A percentile compares a stretch with the other conserved stretches of the same genome.
Conservation (phyloP, 2,888 invertebrate genomes). For the Drosophila stalkeri region DNA sequence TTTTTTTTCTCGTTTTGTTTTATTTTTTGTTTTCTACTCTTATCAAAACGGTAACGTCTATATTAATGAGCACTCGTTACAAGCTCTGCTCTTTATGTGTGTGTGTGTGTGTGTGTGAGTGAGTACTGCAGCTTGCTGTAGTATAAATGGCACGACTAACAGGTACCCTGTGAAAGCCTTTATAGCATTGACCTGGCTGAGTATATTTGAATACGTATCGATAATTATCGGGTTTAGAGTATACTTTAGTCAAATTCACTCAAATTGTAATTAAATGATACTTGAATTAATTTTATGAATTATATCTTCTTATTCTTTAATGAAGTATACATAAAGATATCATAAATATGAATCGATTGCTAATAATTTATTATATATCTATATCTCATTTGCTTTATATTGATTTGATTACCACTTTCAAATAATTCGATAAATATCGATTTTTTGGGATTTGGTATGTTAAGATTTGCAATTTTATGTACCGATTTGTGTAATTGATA, state of each 20-base stretch:
- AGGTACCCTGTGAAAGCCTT: neutral
- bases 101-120: constrained; percentile 2
- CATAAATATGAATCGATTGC: too few relatives aligned
- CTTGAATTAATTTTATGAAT: too few relatives aligned
- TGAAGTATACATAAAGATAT: too few relatives aligned
- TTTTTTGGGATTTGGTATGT: too few relatives aligned
- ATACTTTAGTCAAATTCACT: neutral
- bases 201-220: neutral
- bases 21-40: constrained; percentile 43
- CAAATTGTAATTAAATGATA: neutral
- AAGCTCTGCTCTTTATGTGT: constrained; percentile 8
- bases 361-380: too few relatives aligned
- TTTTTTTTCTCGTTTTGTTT: constrained; percentile 48
- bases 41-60: constrained; percentile 61
- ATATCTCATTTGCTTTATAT: too few relatives aligned
- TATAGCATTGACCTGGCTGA: too few relatives aligned
- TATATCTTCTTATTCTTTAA: too few relatives aligned
- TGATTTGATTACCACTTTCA: too few relatives aligned
- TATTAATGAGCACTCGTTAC: constrained; percentile 48
- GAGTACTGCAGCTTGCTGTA: neutral
- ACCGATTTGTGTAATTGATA: too few relatives aligned
- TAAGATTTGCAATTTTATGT: too few relatives aligned
- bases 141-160: neutral
- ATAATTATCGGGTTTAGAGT: neutral
- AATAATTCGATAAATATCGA: too few relatives aligned